Base-by-base conservation (phyloP, 1,140 invertebrate genomes). In the Drusus annulatus region DNA sequence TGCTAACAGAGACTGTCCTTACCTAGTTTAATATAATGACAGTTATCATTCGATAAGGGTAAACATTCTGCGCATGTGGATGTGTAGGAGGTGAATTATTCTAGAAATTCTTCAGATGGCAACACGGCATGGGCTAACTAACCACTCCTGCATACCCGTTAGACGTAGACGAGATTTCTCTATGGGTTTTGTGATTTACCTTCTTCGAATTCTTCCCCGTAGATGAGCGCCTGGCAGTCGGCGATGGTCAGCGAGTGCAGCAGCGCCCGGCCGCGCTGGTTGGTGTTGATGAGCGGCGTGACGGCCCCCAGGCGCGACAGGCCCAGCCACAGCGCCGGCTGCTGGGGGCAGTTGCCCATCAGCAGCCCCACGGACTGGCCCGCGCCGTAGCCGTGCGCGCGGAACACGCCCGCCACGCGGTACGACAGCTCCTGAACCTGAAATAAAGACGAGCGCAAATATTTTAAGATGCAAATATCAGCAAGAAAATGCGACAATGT, bases 261-360 rank as follows among this genome's bases (percentile, higher is more conserved):
- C 16, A 99, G 90, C 0, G 97, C 93, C 58, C 92, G 92, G 65
- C 94, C 92, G 54, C 94, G 92, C 78, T 98, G 92, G 87, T 99
- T 98, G 56, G 94, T 97, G 85, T 99, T 99, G 82, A 99, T 97
- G 19, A 99, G 91, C 0, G 98, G 95, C 0, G 94, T 92, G 15
- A 98, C 93, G 1, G 96, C 92, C 0, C 98, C 98, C 45, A 98
- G 89, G 87, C 98, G 96, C 2, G 94, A 93, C 23, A 98, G 89
- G 5, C 97, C 98, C 3, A 99, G 89, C 97, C 97, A 99, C 54
- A 95, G 93, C 21, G 92, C 93, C 13, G 97, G 93, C 87, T 94
- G 97, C 87, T 98, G 96, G 0, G 96, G 94, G 60, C 95, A 92
- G 86, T 96, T 98, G 85, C 97, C 96, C 88, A 98, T 92, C 85